A percentile compares a stretch with the other conserved stretches of the same genome.
Evolutionary conservation across 2,888 invertebrate genomes (phyloP).

Genomic region (Penaeus monodon): DNA sequence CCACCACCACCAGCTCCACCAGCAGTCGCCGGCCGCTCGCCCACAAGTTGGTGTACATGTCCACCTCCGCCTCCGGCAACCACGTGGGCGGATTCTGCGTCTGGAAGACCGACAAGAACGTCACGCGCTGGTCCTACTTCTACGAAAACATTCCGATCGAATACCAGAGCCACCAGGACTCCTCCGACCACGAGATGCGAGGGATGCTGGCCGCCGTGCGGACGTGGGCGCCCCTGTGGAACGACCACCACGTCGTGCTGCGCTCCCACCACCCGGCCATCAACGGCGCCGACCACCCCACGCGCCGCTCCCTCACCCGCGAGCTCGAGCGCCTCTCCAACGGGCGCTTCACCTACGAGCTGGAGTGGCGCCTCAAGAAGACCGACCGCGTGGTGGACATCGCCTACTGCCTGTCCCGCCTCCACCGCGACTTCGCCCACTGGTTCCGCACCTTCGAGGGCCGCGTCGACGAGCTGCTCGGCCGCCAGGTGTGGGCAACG

Average conservation of each 20-base stretch:
- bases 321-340: conserved; percentile 43
- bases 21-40: conserved; percentile 32
- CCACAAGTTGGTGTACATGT: conserved; percentile 62
- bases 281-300: conserved; percentile 50
- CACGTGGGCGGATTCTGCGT: conserved; percentile 63
- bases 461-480: conserved; percentile 57
- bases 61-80: conserved; percentile 63
- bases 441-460: conserved; percentile 59
- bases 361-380: conserved; percentile 60
- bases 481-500: conserved; percentile 48
- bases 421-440: conserved; percentile 56
- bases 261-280: conserved; percentile 52
- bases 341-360: conserved; percentile 54
- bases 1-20: conserved; percentile 29
- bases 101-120: conserved; percentile 50
- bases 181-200: conserved; percentile 60
- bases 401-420: conserved; percentile 50
- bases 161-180: conserved; percentile 61
- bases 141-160: conserved; percentile 65
- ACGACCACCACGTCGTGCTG: conserved; percentile 57
- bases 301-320: conserved; percentile 37
- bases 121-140: conserved; percentile 60
- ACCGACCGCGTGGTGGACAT: conserved; percentile 52
- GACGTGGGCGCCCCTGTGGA: conserved; percentile 59
- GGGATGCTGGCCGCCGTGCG: conserved; percentile 60